Conservation (phyloP, 2,888 invertebrate species). For the Rhimphoctona megacephalus region DNA sequence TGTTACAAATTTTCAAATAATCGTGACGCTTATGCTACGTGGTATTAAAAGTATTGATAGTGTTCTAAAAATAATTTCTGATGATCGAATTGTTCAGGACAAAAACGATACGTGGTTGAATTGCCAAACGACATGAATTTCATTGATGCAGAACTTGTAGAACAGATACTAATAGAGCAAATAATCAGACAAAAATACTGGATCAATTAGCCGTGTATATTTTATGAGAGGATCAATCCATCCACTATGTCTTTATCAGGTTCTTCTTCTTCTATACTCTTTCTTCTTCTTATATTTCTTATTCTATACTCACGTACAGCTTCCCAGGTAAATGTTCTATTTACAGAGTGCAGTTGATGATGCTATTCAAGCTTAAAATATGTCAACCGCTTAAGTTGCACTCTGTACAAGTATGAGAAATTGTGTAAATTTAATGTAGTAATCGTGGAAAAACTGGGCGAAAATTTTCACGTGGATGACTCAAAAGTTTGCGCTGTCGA, state of each 20-base stretch:
- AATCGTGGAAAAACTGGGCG: background rate
- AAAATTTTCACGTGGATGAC: conserved; percentile 18
- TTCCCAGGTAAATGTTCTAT: background rate
- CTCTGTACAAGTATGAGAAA: background rate
- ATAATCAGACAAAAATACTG: background rate
- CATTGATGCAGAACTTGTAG: background rate
- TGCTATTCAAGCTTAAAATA: background rate
- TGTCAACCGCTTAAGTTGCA: background rate
- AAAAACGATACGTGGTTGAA: background rate
- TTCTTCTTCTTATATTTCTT: conserved; percentile 1
- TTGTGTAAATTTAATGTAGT: conserved; percentile 7
- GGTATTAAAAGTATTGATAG: background rate
- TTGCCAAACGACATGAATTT: background rate
- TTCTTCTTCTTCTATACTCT: background rate
- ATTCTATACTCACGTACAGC: background rate
- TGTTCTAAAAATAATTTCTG: background rate
- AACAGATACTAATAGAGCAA: background rate
- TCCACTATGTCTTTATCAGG: background rate
- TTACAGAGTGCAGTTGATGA: background rate
- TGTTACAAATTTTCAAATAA: background rate
- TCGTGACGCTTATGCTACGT: background rate
- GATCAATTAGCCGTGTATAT: background rate
- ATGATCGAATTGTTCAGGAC: background rate
- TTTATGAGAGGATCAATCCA: background rate
- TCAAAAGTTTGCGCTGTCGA: conserved; percentile 7